Evolutionary conservation across 1,140 invertebrate species (phyloP).

Genomic region (Papilio dardanus): DNA sequence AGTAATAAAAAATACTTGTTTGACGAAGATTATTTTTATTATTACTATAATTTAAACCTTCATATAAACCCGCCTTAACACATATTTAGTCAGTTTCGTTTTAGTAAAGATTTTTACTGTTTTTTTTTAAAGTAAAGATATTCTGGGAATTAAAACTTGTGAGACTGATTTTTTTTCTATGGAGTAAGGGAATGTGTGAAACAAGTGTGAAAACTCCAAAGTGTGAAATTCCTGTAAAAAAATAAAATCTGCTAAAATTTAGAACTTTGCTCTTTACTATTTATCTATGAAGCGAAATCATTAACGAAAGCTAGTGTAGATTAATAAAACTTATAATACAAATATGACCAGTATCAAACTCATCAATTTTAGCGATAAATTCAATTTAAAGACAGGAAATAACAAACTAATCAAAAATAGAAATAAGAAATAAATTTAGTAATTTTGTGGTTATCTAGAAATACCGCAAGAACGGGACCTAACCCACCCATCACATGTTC

Average conservation of each 20-base stretch:
- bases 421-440: background rate
- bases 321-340: too few species aligned
- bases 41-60: background rate
- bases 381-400: slow-evolving; percentile 7
- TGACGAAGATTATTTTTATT: slow-evolving; percentile 10
- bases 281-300: background rate
- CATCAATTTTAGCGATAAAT: background rate
- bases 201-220: too few species aligned
- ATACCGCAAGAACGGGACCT: slow-evolving; percentile 34
- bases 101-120: too few species aligned
- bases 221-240: too few species aligned
- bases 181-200: too few species aligned
- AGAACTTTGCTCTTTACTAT: too few species aligned
- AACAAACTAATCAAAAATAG: background rate
- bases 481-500: slow-evolving; percentile 11
- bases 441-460: slow-evolving; percentile 6
- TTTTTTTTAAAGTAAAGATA: too few species aligned
- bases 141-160: too few species aligned
- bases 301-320: background rate
- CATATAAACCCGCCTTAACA: background rate
- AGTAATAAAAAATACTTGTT: slow-evolving; percentile 7
- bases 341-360: background rate
- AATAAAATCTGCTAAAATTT: too few species aligned
- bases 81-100: background rate
- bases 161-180: too few species aligned